Percentiles rank a stretch among this genome's conserved stretches.
These are phyloP conservation scores for Rhagium mordax DNA, from an alignment of 2,888 invertebrate genomes.

Conservation along the genomic window DNA sequence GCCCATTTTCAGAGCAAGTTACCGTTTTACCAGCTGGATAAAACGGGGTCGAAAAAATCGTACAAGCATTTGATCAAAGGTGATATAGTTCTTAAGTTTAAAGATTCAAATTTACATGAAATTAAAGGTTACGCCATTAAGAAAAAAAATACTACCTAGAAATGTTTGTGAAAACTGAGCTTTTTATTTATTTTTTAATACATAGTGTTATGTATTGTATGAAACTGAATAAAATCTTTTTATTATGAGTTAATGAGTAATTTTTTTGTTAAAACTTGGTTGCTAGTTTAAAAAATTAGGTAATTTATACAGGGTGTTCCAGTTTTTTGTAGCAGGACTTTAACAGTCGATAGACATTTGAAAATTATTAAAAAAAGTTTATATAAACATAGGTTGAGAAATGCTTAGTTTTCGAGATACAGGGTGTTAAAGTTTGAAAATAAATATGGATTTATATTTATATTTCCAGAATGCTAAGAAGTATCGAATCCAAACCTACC, in stretches of 20 bases:
- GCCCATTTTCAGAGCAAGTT: conserved; percentile 54
- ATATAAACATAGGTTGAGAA: too few relatives aligned
- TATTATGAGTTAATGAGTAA: neutral
- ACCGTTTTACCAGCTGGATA: conserved; percentile 50
- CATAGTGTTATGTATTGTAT: conserved; percentile 12
- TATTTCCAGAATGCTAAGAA: too few relatives aligned
- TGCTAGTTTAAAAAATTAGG: too few relatives aligned
- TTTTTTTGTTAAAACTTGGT: neutral
- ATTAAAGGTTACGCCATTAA: conserved; percentile 62
- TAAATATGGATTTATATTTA: too few relatives aligned
- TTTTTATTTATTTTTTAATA: conserved; percentile 19
- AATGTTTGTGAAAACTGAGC: neutral
- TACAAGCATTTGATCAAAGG: conserved; percentile 66
- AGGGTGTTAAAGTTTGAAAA: too few relatives aligned
- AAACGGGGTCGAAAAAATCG: conserved; percentile 57
- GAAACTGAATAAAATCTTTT: conserved; percentile 16
- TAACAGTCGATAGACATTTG: too few relatives aligned
- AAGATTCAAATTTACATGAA: conserved; percentile 64
- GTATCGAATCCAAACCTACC: too few relatives aligned
- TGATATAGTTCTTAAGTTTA: conserved; percentile 64
- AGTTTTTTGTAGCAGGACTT: too few relatives aligned
- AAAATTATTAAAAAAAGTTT: too few relatives aligned
- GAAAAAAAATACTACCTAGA: conserved; percentile 5
- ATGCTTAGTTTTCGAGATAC: too few relatives aligned
- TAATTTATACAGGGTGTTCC: too few relatives aligned